Evolutionary conservation across 2,888 invertebrate species (phyloP), one percentile per base, ranked within the genome.

Genomic region (Orgyia antiqua): DNA sequence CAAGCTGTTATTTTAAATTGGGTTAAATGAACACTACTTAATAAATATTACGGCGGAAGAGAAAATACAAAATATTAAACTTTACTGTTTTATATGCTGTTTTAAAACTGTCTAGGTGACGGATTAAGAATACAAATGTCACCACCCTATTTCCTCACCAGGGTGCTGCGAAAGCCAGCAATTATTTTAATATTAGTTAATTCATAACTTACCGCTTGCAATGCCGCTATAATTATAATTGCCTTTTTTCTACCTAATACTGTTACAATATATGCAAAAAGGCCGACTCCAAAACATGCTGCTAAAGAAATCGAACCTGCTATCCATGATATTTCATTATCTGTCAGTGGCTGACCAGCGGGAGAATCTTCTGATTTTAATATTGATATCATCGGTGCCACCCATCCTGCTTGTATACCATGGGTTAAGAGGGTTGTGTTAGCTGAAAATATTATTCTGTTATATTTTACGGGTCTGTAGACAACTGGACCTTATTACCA

Each of bases 341-440:
- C 51, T 8, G 62, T 61, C 34, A 87, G 32, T 1, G 68, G 56
- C 6, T 36, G 37, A 1, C 67, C 71, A 8, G 63, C 42, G 0
- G 75, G 72, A 0, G 69, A 63, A 2, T 28, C 26, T 18, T 45
- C 41, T 2, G 74, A 69, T 42, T 73, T 57, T 24, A 84, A 56
- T 15, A 66, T 50, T 9, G 68, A 65, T 25, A 73, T 55, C 31
- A 72, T 72, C 3, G 82, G 76, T 1, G 87, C 73, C 2, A 78
- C 57, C 77, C 79, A 86, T 1, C 82, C 83, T 9, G 65, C 48
- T 28, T 67, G 67, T 6, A 68, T 58, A 0, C 84, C 83, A 30
- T 75, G 63, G 10, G 64, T 66, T 17, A 83, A 60, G 9, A 74
- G 49, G 3, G 71, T 60, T 27, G 75, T 42, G 36, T 75, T 77